Base-by-base conservation (phyloP, 2,113 vertebrate species). In the Anolis sagrei region DNA sequence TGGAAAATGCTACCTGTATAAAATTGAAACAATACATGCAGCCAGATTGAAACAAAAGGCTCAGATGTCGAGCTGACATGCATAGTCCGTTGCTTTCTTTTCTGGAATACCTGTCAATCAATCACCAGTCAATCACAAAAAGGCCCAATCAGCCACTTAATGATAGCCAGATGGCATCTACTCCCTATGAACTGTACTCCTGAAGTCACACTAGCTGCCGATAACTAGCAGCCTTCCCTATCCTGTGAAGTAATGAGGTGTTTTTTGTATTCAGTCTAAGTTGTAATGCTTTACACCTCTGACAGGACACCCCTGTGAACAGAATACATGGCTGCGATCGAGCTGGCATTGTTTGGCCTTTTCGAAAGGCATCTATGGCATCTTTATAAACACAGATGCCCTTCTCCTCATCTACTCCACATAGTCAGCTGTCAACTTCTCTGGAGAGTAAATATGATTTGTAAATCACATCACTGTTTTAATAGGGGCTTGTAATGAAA, bases 201-300 rank as follows among this genome's bases (percentile, higher is more conserved):
- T 85, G 88, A 93, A 93, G 92, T 95, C 93, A 76, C 69, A 86
- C 75, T 83, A 0, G 0, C 83, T 88, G 58, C 83, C 82, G 88
- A 89, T 93, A 93, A 94, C 90, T 66, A 89, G 92, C 89, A 88
- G 79, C n/a, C 4, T 85, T 91, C 89, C 86, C 91, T 85, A 84
- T 79, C 86, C 72, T 0, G 0, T 83, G 83, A 81, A 92, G 87
- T 91, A 91, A 94, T 86, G 88, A 92, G 91, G 58, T 44, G 82
- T 69, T 94, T 93, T 95, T 90, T 94, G 91, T 93, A 95, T 95
- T 96, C 95, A 85, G 86, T 14, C n/a, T 14, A 90, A 91, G 91
- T 82, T 0, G 0, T 34, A 4, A 85, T 18, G 87, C 90, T 89
- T 92, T 1, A 1, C 73, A 86, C 90, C 89, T 93, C 90, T 92